Evolutionary conservation across 2,113 vertebrate genomes (phyloP).

Genomic region (Nothoprocta pentlandii): DNA sequence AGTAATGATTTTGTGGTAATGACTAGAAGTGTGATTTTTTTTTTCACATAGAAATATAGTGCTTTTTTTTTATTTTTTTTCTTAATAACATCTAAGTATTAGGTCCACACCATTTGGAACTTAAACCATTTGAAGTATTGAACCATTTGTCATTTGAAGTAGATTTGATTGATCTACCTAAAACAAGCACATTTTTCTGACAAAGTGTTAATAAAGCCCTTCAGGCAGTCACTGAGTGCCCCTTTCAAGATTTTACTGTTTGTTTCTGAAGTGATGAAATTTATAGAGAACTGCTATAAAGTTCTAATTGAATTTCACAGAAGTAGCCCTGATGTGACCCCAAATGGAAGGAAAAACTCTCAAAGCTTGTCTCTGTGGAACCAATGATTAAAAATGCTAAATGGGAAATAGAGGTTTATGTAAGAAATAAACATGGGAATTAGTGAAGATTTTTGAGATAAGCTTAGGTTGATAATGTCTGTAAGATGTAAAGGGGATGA

Average conservation of each 20-base stretch:
- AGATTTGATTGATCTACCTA: constrained; percentile 74
- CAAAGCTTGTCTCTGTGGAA: constrained; percentile 64
- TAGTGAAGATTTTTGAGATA: constrained; percentile 78
- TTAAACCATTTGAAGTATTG: not conserved
- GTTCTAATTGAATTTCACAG: constrained; percentile 85
- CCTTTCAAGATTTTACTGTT: constrained; percentile 77
- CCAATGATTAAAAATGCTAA: constrained; percentile 64
- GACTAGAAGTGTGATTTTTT: not conserved
- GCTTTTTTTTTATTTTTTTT: not conserved
- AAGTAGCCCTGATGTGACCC: constrained; percentile 73
- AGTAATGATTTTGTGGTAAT: constrained; percentile 30
- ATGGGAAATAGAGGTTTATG: constrained; percentile 27
- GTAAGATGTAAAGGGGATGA: constrained; percentile 47
- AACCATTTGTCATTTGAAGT: constrained; percentile 68
- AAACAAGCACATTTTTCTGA: constrained; percentile 71
- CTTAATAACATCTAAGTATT: constrained; percentile 33
- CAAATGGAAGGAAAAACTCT: constrained; percentile 28
- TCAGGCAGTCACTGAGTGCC: constrained; percentile 52
- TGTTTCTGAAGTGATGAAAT: constrained; percentile 79
- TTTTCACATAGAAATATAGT: constrained; percentile 30
- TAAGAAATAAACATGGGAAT: constrained; percentile 62
- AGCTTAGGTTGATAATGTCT: constrained; percentile 65
- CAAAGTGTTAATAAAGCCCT: constrained; percentile 81
- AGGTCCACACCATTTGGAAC: constrained; percentile 10
- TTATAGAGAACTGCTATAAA: constrained; percentile 75